phyloP scores from a whole-genome alignment of 2,797 vertebrate species.

The Petrocephalus sullivani region DNA sequence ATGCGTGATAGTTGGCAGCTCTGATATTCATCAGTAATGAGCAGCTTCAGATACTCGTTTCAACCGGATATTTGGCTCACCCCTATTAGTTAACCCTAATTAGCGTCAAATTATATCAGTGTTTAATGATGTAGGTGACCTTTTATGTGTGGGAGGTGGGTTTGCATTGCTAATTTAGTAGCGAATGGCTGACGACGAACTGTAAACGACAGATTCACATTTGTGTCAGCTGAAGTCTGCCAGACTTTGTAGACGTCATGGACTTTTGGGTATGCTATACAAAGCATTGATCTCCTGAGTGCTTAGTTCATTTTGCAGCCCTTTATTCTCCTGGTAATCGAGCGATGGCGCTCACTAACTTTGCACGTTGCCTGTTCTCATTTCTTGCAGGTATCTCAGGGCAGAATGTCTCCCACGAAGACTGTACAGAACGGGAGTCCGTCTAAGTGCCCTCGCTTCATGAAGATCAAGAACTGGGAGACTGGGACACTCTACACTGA shows the following conservation, averaged over 20 bases:
- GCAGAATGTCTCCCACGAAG: conserved; percentile 73
- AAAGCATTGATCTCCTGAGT: neutral
- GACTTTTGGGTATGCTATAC: neutral
- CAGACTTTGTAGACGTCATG: neutral
- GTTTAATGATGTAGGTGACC: conserved; percentile 45
- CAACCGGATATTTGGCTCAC: neutral
- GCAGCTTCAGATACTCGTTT: neutral
- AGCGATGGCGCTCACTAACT: neutral
- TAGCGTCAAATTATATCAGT: conserved; percentile 39
- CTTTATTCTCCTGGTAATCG: neutral
- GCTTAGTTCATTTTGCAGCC: neutral
- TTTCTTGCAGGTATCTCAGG: conserved; percentile 56
- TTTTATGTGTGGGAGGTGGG: conserved; percentile 23
- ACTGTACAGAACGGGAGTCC: conserved; percentile 75
- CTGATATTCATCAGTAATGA: neutral
- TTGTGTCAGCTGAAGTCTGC: neutral
- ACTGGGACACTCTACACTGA: conserved; percentile 75
- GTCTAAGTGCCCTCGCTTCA: conserved; percentile 86
- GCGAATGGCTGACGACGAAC: neutral
- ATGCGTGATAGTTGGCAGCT: no score
- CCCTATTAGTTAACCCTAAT: conserved; percentile 25
- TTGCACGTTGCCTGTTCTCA: neutral
- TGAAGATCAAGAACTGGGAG: conserved; percentile 96
- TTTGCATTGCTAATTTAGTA: neutral
- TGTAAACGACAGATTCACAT: neutral